Conservation (phyloP, 2,113 vertebrate genomes). For the Fregetta grallaria region DNA sequence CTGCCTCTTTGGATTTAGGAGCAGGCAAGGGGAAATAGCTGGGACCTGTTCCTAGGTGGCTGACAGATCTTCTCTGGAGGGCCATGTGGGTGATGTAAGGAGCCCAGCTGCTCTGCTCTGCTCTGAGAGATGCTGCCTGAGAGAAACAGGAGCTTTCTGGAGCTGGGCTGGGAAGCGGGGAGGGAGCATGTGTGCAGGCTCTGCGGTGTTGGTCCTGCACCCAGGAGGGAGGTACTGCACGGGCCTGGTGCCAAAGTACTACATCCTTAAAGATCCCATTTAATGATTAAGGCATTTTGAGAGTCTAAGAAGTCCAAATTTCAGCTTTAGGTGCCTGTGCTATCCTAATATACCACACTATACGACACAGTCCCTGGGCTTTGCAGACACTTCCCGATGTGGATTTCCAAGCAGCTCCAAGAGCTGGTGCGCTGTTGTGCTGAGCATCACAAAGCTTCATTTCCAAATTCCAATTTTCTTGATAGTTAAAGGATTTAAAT, state of each 20-base stretch:
- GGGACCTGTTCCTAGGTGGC: neutral
- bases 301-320: neutral
- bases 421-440: fast-evolving
- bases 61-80: neutral
- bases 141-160: neutral
- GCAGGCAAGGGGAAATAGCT: neutral
- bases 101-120: neutral
- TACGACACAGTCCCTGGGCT: neutral
- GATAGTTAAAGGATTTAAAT: neutral
- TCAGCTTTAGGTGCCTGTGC: neutral
- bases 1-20: neutral
- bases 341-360: neutral
- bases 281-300: neutral
- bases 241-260: neutral
- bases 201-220: neutral
- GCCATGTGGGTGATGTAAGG: neutral
- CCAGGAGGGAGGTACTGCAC: neutral
- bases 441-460: neutral
- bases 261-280: neutral
- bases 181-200: neutral
- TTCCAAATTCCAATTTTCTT: neutral
- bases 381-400: neutral
- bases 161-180: neutral
- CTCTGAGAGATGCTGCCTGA: neutral
- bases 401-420: neutral